Evolutionary conservation across 2,113 vertebrate genomes (phyloP).

Genomic region (Nothocercus nigrocapillus): DNA sequence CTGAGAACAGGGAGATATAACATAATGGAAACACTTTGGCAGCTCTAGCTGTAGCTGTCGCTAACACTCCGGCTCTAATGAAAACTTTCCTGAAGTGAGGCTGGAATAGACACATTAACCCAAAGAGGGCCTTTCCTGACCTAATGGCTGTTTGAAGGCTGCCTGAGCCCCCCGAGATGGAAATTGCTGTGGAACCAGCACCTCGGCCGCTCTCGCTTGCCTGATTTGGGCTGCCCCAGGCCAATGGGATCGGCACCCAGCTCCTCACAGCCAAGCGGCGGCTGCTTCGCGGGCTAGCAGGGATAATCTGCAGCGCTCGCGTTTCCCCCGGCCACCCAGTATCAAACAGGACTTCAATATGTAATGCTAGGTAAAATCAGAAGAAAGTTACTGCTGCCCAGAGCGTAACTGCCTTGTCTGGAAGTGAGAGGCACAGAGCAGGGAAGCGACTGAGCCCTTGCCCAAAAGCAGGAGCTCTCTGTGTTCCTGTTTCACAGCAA

Average conservation of each 20-base stretch:
- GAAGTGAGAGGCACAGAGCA: not conserved
- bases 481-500: not conserved
- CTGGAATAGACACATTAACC: not conserved
- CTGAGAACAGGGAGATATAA: conserved; percentile 53
- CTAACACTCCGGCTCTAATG: conserved; percentile 32
- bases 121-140: not conserved
- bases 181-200: not conserved
- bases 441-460: not conserved
- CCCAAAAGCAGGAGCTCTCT: not conserved
- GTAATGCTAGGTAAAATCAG: not conserved
- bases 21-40: conserved; percentile 65
- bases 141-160: not conserved
- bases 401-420: not conserved
- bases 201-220: not conserved
- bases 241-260: fast-evolving
- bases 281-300: not conserved
- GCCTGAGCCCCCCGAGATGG: fast-evolving
- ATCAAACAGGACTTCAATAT: not conserved
- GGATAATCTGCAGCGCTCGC: not conserved
- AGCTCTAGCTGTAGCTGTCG: conserved; percentile 21
- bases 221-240: not conserved
- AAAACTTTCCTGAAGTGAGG: conserved; percentile 61
- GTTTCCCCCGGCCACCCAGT: not conserved
- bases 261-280: not conserved
- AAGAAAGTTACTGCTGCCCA: not conserved